Conservation (phyloP, 2,113 vertebrate species). For the Hydrochoerus hydrochaeris region DNA sequence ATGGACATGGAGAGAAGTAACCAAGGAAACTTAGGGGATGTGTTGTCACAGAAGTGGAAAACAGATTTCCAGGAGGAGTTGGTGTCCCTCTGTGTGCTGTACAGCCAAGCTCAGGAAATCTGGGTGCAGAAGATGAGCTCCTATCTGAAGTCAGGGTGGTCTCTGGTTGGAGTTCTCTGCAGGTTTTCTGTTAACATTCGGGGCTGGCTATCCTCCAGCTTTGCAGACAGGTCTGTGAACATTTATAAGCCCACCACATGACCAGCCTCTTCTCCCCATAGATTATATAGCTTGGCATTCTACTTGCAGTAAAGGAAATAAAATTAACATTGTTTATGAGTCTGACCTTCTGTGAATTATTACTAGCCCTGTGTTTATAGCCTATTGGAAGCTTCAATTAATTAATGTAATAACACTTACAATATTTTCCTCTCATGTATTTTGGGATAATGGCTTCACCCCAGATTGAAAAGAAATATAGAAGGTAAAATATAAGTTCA, state of each 20-base stretch:
- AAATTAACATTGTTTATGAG: slow-evolving; percentile 46
- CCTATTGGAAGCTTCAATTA: slow-evolving; percentile 43
- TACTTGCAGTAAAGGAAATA: slow-evolving; percentile 14
- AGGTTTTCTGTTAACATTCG: neutral
- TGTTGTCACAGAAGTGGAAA: neutral
- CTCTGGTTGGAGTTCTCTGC: neutral
- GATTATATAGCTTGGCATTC: slow-evolving; percentile 4
- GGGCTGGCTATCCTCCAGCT: neutral
- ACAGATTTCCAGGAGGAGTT: neutral
- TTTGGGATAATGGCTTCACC: neutral
- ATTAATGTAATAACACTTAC: slow-evolving; percentile 38
- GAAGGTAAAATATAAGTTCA: slow-evolving; percentile 1
- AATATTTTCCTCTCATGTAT: slow-evolving; percentile 53
- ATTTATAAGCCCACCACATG: slow-evolving; percentile 5
- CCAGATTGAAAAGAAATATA: slow-evolving; percentile 19
- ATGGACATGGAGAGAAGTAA: neutral
- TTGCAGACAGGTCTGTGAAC: slow-evolving; percentile 26
- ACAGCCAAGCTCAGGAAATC: neutral
- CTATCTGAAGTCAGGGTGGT: neutral
- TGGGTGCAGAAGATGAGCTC: neutral
- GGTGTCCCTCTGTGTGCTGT: neutral
- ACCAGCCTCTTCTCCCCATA: neutral
- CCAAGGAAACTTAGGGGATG: neutral
- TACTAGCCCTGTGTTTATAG: neutral
- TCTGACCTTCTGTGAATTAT: slow-evolving; percentile 37